These are phyloP conservation scores for Chironomus tepperi DNA, from an alignment of 1,140 invertebrate genomes.

Conservation along the genomic window DNA sequence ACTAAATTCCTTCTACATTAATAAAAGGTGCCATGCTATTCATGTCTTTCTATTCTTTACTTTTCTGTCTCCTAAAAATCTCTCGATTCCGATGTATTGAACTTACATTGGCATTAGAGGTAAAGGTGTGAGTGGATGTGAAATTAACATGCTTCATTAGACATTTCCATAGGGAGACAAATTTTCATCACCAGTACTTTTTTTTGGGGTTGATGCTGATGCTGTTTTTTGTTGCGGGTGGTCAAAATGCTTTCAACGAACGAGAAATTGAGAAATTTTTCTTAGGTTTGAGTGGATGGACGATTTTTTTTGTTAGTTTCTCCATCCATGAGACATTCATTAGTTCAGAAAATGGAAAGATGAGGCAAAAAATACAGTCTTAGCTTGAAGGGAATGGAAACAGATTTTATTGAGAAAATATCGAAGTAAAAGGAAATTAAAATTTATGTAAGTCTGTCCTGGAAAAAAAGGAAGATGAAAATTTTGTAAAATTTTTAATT, in stretches of 20 bases:
- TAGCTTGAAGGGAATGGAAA: not conserved
- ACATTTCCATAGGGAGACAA: not conserved
- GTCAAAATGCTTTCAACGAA: too few relatives aligned
- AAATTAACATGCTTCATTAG: conserved; percentile 21
- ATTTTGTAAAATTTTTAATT: too few relatives aligned
- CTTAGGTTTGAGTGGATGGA: not conserved
- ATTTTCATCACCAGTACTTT: not conserved
- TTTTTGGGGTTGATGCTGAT: not conserved
- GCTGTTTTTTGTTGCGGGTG: too few relatives aligned
- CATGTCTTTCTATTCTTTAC: not conserved
- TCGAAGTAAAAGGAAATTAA: conserved; percentile 3
- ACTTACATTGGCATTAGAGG: not conserved
- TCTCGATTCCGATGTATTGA: not conserved
- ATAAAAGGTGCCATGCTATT: not conserved
- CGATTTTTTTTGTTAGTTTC: not conserved
- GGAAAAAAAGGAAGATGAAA: too few relatives aligned
- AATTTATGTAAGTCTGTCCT: not conserved
- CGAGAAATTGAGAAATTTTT: not conserved
- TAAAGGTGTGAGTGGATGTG: not conserved
- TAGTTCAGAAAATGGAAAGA: not conserved
- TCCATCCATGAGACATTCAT: conserved; percentile 6
- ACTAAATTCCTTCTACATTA: too few relatives aligned
- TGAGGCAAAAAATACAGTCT: not conserved
- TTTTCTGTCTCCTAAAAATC: not conserved
- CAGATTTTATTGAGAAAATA: too few relatives aligned